Percentiles rank a stretch among this genome's conserved stretches.
These are phyloP conservation scores for Pelagia noctiluca DNA, from an alignment of 30 jellyfish, hydroid and myxozoan species.

Conservation along the genomic window DNA sequence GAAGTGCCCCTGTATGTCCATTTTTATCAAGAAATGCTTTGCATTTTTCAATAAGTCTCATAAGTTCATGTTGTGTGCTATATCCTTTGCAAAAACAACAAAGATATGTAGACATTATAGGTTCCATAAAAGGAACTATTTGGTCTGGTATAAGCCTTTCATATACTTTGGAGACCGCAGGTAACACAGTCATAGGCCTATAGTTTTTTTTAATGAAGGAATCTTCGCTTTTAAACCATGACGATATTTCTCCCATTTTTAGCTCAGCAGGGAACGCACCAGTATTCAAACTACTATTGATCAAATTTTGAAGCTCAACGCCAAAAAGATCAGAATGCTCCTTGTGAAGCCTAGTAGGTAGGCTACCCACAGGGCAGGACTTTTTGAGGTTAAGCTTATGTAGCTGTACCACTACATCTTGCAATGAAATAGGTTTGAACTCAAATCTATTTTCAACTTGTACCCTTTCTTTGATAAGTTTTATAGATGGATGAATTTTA, in stretches of 20 bases:
- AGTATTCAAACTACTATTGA: no score
- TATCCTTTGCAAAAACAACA: slow-evolving; percentile 22
- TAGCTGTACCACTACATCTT: slow-evolving; percentile 24
- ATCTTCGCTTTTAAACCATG: slow-evolving; percentile 22
- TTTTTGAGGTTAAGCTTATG: slow-evolving; percentile 17
- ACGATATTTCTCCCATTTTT: slow-evolving; percentile 24
- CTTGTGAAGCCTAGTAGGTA: slow-evolving; percentile 34
- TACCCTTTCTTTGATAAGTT: no score
- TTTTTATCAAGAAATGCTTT: slow-evolving; percentile 6
- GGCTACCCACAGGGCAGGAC: slow-evolving; percentile 12
- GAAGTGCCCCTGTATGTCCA: slow-evolving; percentile 29
- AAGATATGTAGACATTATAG: slow-evolving; percentile 14
- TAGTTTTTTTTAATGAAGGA: slow-evolving; percentile 12
- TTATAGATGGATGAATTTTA: no score
- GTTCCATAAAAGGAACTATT: slow-evolving; percentile 16
- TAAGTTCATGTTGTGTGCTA: slow-evolving; percentile 9
- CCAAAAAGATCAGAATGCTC: slow-evolving; percentile 28
- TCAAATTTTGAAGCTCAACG: slow-evolving; percentile 11
- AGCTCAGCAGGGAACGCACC: no score
- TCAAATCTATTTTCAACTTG: not conserved
- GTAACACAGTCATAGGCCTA: slow-evolving; percentile 18
- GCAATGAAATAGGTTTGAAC: not conserved
- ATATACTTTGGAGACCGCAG: slow-evolving; percentile 21
- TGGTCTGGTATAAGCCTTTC: slow-evolving; percentile 1
- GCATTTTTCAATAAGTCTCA: slow-evolving; percentile 15